A percentile compares a stretch with the other conserved stretches of the same genome.
These are phyloP conservation scores for Drosophila koepferae DNA, from an alignment of 2,888 invertebrate species.

Conservation along the genomic window DNA sequence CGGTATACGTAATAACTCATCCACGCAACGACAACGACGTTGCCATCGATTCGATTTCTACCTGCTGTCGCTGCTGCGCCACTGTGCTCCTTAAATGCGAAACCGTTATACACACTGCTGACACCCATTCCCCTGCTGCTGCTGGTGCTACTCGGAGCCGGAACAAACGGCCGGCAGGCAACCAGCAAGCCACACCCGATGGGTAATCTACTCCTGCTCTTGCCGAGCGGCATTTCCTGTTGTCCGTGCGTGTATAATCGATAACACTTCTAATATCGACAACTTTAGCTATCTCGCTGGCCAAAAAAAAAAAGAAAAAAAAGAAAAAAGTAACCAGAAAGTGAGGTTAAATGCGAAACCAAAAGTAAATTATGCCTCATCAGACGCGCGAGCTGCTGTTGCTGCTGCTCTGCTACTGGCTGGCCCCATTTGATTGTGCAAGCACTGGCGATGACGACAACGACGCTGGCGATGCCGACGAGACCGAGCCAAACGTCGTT, in stretches of 20 bases:
- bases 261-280: slow-evolving; percentile 44
- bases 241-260: slow-evolving; percentile 43
- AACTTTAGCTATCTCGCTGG: slow-evolving; percentile 22
- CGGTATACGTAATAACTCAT: slow-evolving; percentile 41
- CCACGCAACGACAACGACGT: slow-evolving; percentile 22
- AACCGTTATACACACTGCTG: slow-evolving; percentile 54
- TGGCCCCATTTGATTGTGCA: slow-evolving; percentile 68
- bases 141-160: slow-evolving; percentile 14
- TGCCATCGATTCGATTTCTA: slow-evolving; percentile 33
- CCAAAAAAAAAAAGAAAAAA: slow-evolving; percentile 11
- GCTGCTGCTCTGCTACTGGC: slow-evolving; percentile 12
- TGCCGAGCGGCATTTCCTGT: slow-evolving; percentile 15
- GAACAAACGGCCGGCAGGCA: slow-evolving; percentile 2
- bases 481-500: slow-evolving; percentile 50
- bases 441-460: slow-evolving; percentile 55
- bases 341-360: slow-evolving; percentile 71
- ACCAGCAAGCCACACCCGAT: slow-evolving; percentile 52
- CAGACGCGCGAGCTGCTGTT: slow-evolving; percentile 42
- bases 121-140: slow-evolving; percentile 35
- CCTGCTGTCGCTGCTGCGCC: slow-evolving; percentile 29
- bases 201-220: slow-evolving; percentile 36
- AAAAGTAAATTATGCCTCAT: slow-evolving; percentile 65
- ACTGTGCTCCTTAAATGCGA: slow-evolving; percentile 25
- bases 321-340: slow-evolving; percentile 31
- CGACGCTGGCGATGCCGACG: slow-evolving; percentile 16